These are phyloP conservation scores for Phengaris arion DNA, from an alignment of 2,888 invertebrate genomes.

Conservation along the genomic window DNA sequence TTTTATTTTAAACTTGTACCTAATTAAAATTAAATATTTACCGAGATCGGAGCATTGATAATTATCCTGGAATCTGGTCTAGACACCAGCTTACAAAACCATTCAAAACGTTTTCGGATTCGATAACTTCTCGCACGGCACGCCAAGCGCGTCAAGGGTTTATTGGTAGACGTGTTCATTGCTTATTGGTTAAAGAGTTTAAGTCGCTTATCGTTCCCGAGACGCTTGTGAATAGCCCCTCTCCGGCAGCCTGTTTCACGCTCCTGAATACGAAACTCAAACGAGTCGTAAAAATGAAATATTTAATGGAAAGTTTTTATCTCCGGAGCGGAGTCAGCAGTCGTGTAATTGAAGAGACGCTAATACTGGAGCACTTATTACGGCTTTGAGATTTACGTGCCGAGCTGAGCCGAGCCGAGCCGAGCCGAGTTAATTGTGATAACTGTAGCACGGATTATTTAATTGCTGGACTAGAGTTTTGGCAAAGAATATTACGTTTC, in stretches of 20 bases:
- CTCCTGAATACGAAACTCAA: slow-evolving; percentile 18
- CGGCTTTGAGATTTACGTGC: background rate
- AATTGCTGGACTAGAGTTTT: background rate
- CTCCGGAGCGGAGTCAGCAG: background rate
- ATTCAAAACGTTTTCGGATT: too few species aligned
- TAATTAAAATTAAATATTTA: too few species aligned
- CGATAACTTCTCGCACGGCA: too few species aligned
- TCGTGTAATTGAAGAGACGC: slow-evolving; percentile 19
- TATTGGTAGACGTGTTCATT: too few species aligned
- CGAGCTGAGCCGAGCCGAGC: background rate
- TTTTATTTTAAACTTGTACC: too few species aligned
- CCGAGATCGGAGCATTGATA: too few species aligned
- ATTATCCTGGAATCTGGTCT: too few species aligned
- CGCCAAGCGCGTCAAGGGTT: too few species aligned
- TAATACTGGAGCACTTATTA: slow-evolving; percentile 15
- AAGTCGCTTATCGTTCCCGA: too few species aligned
- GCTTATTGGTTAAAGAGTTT: too few species aligned
- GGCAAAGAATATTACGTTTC: background rate
- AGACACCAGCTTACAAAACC: too few species aligned
- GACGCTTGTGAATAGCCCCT: background rate
- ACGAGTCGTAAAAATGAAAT: slow-evolving; percentile 16
- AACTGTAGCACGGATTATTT: background rate
- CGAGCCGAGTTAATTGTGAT: background rate
- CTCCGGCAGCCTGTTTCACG: background rate
- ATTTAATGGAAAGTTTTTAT: slow-evolving; percentile 23